phyloP scores from a whole-genome alignment of 2,888 invertebrate species.

The Rambutsinella grinnellia region DNA sequence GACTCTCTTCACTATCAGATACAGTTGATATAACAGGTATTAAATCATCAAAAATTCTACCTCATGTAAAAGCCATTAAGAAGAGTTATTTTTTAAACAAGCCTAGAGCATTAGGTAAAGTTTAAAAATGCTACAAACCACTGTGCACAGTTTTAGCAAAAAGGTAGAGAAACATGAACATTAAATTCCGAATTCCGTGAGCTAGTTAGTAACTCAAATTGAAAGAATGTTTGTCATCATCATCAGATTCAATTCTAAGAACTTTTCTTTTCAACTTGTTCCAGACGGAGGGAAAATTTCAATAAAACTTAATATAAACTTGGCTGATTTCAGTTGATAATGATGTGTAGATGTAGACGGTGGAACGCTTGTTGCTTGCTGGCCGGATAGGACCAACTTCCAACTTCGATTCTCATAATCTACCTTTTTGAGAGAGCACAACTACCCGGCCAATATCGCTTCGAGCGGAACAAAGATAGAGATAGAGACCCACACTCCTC shows the following conservation, averaged over 20 bases:
- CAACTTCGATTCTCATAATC: not conserved
- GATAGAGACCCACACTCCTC: constrained; percentile 8
- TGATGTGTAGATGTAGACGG: not conserved
- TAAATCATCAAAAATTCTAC: constrained; percentile 51
- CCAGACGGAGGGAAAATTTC: not conserved
- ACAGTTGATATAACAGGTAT: too few relatives aligned
- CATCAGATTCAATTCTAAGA: too few relatives aligned
- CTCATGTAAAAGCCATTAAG: constrained; percentile 52
- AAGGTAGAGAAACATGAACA: too few relatives aligned
- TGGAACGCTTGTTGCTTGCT: not conserved
- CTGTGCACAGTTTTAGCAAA: too few relatives aligned
- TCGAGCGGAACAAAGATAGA: constrained; percentile 48
- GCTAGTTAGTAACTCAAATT: too few relatives aligned
- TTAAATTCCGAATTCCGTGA: too few relatives aligned
- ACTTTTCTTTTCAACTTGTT: too few relatives aligned
- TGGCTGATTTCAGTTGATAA: not conserved
- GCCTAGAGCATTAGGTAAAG: too few relatives aligned
- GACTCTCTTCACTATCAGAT: too few relatives aligned
- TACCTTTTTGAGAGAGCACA: not conserved
- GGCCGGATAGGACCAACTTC: not conserved
- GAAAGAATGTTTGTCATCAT: too few relatives aligned
- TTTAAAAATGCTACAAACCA: too few relatives aligned
- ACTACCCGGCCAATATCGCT: constrained; percentile 25
- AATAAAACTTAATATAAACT: not conserved
- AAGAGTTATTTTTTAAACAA: too few relatives aligned